Conservation (phyloP, 2,797 vertebrate species). For the Pterois miles region DNA sequence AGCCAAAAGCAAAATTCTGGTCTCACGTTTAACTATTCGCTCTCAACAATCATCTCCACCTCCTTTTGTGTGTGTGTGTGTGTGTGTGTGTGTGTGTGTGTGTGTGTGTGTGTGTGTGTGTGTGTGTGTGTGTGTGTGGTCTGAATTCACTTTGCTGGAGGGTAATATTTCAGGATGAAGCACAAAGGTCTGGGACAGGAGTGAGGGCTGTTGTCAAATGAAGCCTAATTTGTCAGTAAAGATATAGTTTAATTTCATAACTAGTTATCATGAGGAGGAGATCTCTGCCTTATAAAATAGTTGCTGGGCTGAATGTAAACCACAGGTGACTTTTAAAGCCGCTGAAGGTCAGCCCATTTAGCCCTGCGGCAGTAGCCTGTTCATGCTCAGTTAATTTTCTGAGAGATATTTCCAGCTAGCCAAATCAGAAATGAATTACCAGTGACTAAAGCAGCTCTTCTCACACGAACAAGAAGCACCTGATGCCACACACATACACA, state of each 20-base stretch:
- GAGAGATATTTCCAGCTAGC: constrained; percentile 34
- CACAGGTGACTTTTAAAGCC: constrained; percentile 38
- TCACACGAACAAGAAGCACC: constrained; percentile 7
- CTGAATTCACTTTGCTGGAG: constrained; percentile 40
- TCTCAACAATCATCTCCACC: constrained; percentile 50
- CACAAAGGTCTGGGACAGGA: constrained; percentile 36
- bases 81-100: constrained; percentile 34
- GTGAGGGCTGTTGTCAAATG: neutral
- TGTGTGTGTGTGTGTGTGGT: constrained; percentile 34
- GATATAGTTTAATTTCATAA: neutral
- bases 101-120: constrained; percentile 27
- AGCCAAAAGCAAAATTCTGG: constrained; percentile 52
- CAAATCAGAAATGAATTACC: constrained; percentile 43
- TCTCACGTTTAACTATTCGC: constrained; percentile 49
- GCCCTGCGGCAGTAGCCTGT: constrained; percentile 16
- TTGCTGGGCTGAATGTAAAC: constrained; percentile 19
- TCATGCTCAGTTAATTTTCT: constrained; percentile 48
- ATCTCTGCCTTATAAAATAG: neutral
- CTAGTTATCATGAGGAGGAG: neutral
- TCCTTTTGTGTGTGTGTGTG: constrained; percentile 36
- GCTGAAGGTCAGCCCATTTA: constrained; percentile 35
- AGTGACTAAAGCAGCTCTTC: constrained; percentile 6
- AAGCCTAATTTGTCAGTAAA: neutral
- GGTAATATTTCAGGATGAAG: constrained; percentile 42
- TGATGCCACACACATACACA: neutral